phyloP scores from a whole-genome alignment of 2,113 vertebrate genomes.

The Mustela nigripes region DNA sequence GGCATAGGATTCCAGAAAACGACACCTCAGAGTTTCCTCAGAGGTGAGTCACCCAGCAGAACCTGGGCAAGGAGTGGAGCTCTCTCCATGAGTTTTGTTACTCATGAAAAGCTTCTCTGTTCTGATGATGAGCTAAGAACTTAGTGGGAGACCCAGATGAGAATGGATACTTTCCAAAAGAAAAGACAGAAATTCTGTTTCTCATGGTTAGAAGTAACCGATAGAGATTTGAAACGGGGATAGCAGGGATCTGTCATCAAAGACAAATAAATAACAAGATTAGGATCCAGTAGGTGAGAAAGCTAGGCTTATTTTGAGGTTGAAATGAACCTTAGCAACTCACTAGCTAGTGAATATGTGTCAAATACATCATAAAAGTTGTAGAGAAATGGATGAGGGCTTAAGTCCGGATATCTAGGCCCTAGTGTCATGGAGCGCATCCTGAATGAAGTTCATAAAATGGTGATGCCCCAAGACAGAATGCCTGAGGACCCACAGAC shows the following conservation, averaged over 20 bases:
- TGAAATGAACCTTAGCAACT: conserved; percentile 46
- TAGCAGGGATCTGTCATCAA: background rate
- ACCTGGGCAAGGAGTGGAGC: background rate
- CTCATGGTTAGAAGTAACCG: background rate
- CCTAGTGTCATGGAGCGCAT: background rate
- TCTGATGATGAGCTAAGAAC: conserved; percentile 7
- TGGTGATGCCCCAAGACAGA: background rate
- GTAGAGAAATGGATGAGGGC: background rate
- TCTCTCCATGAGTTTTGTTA: background rate
- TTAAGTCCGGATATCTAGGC: background rate
- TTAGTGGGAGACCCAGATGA: background rate
- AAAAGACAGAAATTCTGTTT: conserved; percentile 23
- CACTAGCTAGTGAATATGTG: background rate
- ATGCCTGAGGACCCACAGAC: background rate
- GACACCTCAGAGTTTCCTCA: background rate
- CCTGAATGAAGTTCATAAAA: background rate
- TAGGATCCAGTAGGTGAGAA: background rate
- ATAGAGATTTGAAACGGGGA: background rate
- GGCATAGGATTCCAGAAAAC: background rate
- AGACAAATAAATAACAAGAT: conserved; percentile 13
- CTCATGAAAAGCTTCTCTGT: background rate
- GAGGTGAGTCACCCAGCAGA: background rate
- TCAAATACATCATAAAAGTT: background rate
- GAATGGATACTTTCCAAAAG: background rate
- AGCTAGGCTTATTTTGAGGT: background rate